Percentiles rank a stretch among this genome's conserved stretches.
These are phyloP conservation scores for Arothron firmamentum DNA, from an alignment of 2,113 vertebrate genomes.

Conservation along the genomic window DNA sequence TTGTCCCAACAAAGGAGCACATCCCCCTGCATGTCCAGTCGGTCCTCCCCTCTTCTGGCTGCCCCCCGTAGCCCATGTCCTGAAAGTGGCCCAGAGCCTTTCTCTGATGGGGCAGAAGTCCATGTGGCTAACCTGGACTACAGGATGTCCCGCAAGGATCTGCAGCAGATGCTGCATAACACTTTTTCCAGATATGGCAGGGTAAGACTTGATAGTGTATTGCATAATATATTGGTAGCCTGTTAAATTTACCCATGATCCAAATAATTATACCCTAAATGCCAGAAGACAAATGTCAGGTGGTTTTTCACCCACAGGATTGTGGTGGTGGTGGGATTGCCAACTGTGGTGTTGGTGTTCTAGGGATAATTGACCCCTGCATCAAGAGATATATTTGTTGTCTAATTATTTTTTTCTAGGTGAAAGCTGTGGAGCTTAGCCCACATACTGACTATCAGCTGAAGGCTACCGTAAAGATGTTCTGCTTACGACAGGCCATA, in stretches of 20 bases:
- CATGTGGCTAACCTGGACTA: slow-evolving; percentile 94
- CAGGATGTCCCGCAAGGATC: slow-evolving; percentile 90
- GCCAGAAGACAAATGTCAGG: no score
- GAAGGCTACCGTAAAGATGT: slow-evolving; percentile 89
- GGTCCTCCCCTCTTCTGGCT: slow-evolving; percentile 81
- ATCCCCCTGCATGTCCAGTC: slow-evolving; percentile 86
- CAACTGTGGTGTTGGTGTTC: no score
- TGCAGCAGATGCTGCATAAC: slow-evolving; percentile 86
- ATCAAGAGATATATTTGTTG: not conserved
- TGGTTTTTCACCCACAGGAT: no score
- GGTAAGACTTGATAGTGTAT: slow-evolving; percentile 65
- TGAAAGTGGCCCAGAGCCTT: slow-evolving; percentile 76
- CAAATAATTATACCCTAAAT: not conserved
- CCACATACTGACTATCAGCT: slow-evolving; percentile 96
- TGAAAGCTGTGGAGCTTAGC: slow-evolving; percentile 83
- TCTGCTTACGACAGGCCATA: slow-evolving; percentile 90
- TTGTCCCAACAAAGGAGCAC: slow-evolving; percentile 70
- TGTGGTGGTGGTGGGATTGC: no score
- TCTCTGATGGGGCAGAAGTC: slow-evolving; percentile 87
- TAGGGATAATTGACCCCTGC: no score
- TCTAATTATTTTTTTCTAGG: slow-evolving; percentile 33
- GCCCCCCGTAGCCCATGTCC: slow-evolving; percentile 64
- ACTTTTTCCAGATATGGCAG: slow-evolving; percentile 86
- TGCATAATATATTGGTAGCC: no score
- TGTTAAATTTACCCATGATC: no score